Conservation (phyloP, 2,888 invertebrate genomes). For the Liopterus haemorrhoidalis region DNA sequence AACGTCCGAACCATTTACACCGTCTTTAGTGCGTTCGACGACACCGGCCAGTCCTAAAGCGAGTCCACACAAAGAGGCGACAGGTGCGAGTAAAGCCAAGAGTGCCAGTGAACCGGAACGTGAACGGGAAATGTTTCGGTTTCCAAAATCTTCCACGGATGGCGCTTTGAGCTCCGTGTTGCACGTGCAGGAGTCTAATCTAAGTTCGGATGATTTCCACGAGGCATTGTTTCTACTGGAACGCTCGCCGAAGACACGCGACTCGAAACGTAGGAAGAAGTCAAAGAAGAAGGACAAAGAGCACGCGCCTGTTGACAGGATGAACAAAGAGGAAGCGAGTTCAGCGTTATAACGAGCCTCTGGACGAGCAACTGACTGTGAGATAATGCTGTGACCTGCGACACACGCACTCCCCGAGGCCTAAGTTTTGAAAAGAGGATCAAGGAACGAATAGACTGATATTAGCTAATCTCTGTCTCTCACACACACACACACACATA, state of each 20-base stretch:
- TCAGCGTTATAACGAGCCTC: conserved; percentile 49
- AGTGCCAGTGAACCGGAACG: conserved; percentile 51
- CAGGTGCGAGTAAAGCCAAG: conserved; percentile 45
- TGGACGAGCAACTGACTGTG: too few relatives aligned
- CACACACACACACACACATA: too few relatives aligned
- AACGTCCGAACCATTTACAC: conserved; percentile 43
- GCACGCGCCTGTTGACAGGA: conserved; percentile 33
- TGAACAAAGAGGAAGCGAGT: conserved; percentile 46
- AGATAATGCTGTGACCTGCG: conserved; percentile 7
- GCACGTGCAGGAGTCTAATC: conserved; percentile 52
- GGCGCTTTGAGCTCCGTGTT: conserved; percentile 54
- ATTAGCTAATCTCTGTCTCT: too few relatives aligned
- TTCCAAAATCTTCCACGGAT: conserved; percentile 54
- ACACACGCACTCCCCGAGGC: too few relatives aligned
- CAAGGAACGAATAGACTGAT: too few relatives aligned
- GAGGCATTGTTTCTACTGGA: conserved; percentile 52
- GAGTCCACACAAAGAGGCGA: conserved; percentile 39
- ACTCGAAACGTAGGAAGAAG: conserved; percentile 47
- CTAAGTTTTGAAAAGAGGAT: too few relatives aligned
- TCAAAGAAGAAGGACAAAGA: conserved; percentile 48
- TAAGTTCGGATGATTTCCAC: conserved; percentile 54
- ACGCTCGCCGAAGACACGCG: conserved; percentile 49
- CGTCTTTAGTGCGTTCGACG: conserved; percentile 42
- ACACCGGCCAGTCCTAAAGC: conserved; percentile 42
- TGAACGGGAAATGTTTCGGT: conserved; percentile 50